Evolutionary conservation across 2,113 vertebrate genomes (phyloP).

Genomic region (Megaceryle torquata): DNA sequence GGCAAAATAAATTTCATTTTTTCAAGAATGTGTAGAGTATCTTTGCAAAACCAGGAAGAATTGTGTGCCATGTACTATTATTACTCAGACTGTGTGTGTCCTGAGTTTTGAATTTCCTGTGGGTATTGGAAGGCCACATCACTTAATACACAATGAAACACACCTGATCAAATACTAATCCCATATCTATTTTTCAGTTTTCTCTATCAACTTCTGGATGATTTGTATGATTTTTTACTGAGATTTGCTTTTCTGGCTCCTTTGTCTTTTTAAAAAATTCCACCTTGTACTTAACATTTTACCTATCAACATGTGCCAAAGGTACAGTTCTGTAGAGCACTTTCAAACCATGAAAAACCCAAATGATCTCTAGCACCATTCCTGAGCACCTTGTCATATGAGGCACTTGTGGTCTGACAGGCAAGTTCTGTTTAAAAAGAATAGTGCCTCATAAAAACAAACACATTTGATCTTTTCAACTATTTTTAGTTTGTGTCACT

Average conservation of each 20-base stretch:
- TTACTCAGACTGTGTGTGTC: not conserved
- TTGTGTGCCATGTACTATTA: not conserved
- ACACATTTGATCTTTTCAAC: constrained; percentile 52
- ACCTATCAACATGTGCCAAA: not conserved
- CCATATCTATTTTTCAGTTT: not conserved
- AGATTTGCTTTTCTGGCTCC: not conserved
- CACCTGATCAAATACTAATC: not conserved
- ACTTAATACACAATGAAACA: not conserved
- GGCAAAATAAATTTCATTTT: not conserved
- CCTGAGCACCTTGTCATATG: not conserved
- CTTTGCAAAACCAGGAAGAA: not conserved
- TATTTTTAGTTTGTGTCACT: constrained; percentile 65
- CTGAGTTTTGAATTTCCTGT: not conserved
- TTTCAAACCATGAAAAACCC: not conserved
- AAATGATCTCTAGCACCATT: not conserved
- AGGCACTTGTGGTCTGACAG: not conserved
- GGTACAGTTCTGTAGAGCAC: not conserved
- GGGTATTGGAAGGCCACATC: not conserved
- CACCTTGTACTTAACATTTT: not conserved
- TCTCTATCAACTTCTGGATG: not conserved
- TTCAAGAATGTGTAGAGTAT: not conserved
- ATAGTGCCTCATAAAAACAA: not conserved
- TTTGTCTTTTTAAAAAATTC: not conserved
- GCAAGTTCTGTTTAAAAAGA: not conserved
- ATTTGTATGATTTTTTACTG: not conserved